Percentiles rank a stretch among this genome's conserved stretches.
Conservation (phyloP, 1,140 invertebrate genomes). For the Bombus pyrosoma region DNA sequence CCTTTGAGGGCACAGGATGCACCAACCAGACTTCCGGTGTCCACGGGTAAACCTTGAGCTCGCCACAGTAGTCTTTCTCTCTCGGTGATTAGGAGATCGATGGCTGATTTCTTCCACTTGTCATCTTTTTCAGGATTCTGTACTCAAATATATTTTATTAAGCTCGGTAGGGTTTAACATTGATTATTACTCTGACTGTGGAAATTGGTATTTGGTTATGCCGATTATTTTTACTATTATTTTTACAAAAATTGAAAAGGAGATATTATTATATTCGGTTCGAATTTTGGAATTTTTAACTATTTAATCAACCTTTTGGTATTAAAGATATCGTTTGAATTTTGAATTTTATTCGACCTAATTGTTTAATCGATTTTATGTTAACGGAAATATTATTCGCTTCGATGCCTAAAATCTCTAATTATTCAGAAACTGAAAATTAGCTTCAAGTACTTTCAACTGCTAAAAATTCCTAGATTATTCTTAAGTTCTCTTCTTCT, state of each 20-base stretch:
- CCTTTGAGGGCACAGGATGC: slow-evolving; percentile 76
- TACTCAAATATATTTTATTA: neutral
- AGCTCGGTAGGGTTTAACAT: neutral
- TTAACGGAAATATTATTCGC: neutral
- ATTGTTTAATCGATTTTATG: neutral
- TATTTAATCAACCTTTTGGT: no score
- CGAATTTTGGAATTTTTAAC: neutral
- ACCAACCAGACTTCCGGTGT: slow-evolving; percentile 77
- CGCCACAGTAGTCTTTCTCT: slow-evolving; percentile 94
- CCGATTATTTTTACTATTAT: neutral
- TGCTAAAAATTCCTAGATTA: neutral
- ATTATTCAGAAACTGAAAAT: neutral
- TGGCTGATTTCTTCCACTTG: slow-evolving; percentile 69
- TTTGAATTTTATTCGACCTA: no score
- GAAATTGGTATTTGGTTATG: neutral
- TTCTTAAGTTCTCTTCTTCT: neutral
- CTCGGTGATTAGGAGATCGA: slow-evolving; percentile 83
- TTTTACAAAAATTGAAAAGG: no score
- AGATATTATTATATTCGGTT: neutral
- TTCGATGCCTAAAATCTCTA: neutral
- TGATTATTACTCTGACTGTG: no score
- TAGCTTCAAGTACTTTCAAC: no score
- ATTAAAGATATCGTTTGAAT: no score
- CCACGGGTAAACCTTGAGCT: slow-evolving; percentile 89
- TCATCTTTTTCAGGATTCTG: slow-evolving; percentile 72